Evolutionary conservation across 2,797 vertebrate genomes (phyloP).

Genomic region (Columba guinea): DNA sequence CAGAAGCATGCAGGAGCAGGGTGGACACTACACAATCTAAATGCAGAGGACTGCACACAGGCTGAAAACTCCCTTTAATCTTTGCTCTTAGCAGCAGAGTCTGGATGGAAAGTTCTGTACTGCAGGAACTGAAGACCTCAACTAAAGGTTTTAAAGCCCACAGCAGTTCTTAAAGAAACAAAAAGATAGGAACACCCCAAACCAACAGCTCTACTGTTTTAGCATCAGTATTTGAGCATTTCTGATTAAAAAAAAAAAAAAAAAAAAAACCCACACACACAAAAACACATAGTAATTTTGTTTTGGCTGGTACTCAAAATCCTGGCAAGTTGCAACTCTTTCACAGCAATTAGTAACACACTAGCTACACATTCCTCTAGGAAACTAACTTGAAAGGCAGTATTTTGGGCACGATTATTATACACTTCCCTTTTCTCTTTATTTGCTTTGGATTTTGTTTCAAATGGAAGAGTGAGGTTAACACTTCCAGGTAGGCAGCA

Average conservation of each 20-base stretch:
- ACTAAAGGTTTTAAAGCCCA: not conserved
- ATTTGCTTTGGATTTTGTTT: not conserved
- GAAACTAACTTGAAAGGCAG: not conserved
- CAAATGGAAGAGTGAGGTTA: not conserved
- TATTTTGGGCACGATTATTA: not conserved
- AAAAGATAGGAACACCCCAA: not conserved
- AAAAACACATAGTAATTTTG: not conserved
- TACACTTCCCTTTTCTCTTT: not conserved
- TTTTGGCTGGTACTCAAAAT: not conserved
- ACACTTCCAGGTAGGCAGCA: accelerated
- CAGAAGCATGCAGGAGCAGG: not conserved
- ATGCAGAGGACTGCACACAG: not conserved
- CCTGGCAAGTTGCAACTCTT: not conserved
- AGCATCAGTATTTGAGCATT: not conserved
- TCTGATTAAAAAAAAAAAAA: not conserved
- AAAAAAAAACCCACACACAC: not conserved
- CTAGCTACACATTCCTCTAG: not conserved
- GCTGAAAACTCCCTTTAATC: not conserved
- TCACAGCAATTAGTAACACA: not conserved
- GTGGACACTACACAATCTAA: not conserved
- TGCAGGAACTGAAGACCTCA: not conserved
- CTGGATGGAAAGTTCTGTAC: not conserved
- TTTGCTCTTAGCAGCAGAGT: not conserved
- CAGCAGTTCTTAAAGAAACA: not conserved
- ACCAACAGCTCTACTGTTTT: not conserved